phyloP scores from a whole-genome alignment of 2,797 vertebrate species.

The Acipenser oxyrinchus region DNA sequence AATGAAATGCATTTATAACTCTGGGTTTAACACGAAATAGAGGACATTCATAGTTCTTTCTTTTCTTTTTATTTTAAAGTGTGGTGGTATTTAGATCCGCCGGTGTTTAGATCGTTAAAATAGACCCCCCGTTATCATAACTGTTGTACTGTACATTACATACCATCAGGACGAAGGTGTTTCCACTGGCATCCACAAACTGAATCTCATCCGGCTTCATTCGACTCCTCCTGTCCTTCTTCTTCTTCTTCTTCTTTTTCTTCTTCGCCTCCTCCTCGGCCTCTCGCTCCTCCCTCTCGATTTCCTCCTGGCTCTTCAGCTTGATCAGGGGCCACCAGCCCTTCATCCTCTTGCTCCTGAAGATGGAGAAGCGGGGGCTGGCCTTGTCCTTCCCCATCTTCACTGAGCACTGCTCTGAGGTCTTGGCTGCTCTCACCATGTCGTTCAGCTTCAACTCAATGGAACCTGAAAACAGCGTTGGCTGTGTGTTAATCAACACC shows the following conservation, averaged over 20 bases:
- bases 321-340: constrained; percentile 89
- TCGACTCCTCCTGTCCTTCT: constrained; percentile 46
- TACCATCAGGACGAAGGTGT: constrained; percentile 73
- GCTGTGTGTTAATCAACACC: no score
- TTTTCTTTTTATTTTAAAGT: no score
- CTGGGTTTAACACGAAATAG: no score
- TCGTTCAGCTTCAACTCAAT: constrained; percentile 76
- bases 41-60: no score
- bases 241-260: constrained; percentile 55
- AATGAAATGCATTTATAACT: no score
- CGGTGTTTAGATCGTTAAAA: no score
- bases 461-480: constrained; percentile 54
- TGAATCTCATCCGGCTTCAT: constrained; percentile 68
- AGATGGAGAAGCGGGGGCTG: constrained; percentile 75
- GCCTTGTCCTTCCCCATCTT: constrained; percentile 72
- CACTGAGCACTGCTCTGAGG: constrained; percentile 64
- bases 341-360: constrained; percentile 74
- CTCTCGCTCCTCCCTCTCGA: constrained; percentile 67
- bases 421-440: constrained; percentile 76
- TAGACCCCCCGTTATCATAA: constrained; percentile 9
- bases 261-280: constrained; percentile 60
- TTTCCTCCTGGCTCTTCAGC: constrained; percentile 66
- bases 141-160: constrained; percentile 9
- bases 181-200: constrained; percentile 69
- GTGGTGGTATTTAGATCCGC: no score